Evolutionary conservation across 2,113 vertebrate species (phyloP), one percentile per base, ranked within the genome.

Genomic region (Riparia riparia): DNA sequence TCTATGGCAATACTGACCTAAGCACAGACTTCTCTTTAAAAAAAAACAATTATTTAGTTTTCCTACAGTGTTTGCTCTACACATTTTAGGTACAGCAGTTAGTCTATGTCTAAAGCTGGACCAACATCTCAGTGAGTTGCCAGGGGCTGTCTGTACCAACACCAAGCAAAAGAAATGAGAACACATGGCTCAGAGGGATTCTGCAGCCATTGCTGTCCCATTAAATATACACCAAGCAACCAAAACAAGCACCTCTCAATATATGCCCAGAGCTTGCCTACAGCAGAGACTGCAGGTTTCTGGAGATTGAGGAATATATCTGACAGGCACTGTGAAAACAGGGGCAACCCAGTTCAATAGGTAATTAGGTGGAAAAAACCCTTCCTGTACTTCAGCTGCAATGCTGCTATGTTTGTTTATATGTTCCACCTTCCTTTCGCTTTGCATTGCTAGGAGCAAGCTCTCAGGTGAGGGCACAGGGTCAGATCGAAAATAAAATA

Each of bases 161-260:
- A 60, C 4, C 18, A 64, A 78, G 29, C n/a, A 44, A 68, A 39
- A 72, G 1, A 18, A 89, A 47, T 21, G 31, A 51, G 14, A 95
- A 21, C 0, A 0, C 45, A 49, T 0, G 0, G 49, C 63, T 79
- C 44, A 76, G 20, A 71, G 18, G 37, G 29, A 73, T 12, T 41
- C 72, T 45, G 39, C 54, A 63, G 69, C 22, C 61, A 45, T 54
- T 10, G 0, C 3, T 44, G 31, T 70, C 21, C 31, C 54, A 57
- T 10, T 69, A 86, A 64, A 66, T n/a, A 78, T 19, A 70, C 15
- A 34, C 21, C 29, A 66, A 54, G 14, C 32, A 39, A 87, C 31
- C 39, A 81, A 70, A 50, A 12, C 22, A 78, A 66, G 80, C 4
- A 2, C 21, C 19, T 86, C 41, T 34, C 41, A 44, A 25, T 21